phyloP scores from a whole-genome alignment of 2,888 invertebrate species.

The Hirtodrosophila confusa region DNA sequence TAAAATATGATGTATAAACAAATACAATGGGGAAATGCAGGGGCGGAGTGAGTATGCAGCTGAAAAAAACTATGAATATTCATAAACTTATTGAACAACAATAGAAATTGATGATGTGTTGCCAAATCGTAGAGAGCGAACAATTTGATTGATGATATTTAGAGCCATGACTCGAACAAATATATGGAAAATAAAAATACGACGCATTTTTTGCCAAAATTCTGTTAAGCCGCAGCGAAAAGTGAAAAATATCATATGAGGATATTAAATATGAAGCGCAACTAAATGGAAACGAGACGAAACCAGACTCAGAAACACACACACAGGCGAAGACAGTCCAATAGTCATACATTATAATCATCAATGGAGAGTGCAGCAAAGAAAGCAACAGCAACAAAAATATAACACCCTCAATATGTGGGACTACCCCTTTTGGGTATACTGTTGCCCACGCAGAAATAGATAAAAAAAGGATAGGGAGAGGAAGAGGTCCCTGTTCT shows the following conservation, averaged over 20 bases:
- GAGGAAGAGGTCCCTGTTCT: conserved; percentile 3
- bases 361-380: conserved; percentile 27
- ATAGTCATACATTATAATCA: conserved; percentile 79
- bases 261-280: conserved; percentile 63
- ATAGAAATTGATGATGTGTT: conserved; percentile 77
- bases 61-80: conserved; percentile 76
- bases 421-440: conserved; percentile 58
- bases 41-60: conserved; percentile 28
- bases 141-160: conserved; percentile 66
- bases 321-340: conserved; percentile 19
- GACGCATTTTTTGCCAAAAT: conserved; percentile 47
- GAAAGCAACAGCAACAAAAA: conserved; percentile 14
- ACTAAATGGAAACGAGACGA: conserved; percentile 43
- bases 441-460: conserved; percentile 53
- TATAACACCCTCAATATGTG: conserved; percentile 60
- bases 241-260: conserved; percentile 50
- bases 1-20: conserved; percentile 67
- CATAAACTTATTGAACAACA: conserved; percentile 73
- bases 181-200: conserved; percentile 23
- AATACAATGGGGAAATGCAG: conserved; percentile 60
- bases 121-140: conserved; percentile 60
- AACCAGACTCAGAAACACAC: conserved; percentile 7
- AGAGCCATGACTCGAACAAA: conserved; percentile 31
- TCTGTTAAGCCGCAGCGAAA: conserved; percentile 41
- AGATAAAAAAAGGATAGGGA: conserved; percentile 48